phyloP scores from a whole-genome alignment of 2,113 vertebrate species.

The Isichthys henryi region DNA sequence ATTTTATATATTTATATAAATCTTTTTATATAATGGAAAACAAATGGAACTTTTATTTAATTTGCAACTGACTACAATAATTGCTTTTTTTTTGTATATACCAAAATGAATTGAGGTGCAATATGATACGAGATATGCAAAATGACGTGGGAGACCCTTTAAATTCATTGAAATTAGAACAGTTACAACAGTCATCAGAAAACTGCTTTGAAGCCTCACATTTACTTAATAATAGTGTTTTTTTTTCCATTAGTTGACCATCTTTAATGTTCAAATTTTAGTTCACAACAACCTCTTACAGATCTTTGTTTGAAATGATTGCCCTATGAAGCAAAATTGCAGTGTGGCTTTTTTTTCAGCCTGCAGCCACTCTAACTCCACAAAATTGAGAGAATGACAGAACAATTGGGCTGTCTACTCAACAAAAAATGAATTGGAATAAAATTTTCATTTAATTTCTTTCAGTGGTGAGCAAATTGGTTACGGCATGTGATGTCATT shows the following conservation, averaged over 20 bases:
- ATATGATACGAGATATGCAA: neutral
- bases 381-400: neutral
- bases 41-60: neutral
- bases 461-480: neutral
- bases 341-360: neutral
- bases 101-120: neutral
- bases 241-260: neutral
- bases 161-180: neutral
- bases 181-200: neutral
- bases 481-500: neutral
- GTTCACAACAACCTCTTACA: neutral
- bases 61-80: neutral
- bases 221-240: neutral
- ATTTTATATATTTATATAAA: neutral
- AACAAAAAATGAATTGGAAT: neutral
- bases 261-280: neutral
- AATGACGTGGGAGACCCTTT: neutral
- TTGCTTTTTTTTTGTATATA: neutral
- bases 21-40: neutral
- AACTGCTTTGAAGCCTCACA: neutral
- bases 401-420: neutral
- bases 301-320: neutral
- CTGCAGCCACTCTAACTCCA: neutral
- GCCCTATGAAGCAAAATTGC: neutral
- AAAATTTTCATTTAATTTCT: neutral